phyloP scores from a whole-genome alignment of 35 echinoderm and acorn worm species.

The Hemicentrotus pulcherrimus region DNA sequence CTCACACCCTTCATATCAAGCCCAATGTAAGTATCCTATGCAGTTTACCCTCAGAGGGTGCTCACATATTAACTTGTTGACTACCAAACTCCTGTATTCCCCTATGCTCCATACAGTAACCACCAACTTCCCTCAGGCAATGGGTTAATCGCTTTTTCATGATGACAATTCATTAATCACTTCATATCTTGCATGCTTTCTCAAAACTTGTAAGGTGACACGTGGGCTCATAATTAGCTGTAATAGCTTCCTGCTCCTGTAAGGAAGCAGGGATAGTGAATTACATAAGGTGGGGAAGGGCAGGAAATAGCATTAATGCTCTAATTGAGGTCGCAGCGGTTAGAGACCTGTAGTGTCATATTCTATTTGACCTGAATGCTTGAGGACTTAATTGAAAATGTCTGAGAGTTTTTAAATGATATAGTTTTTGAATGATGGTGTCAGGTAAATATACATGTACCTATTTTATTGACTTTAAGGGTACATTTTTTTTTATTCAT shows the following conservation, averaged over 20 bases:
- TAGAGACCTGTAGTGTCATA: background rate
- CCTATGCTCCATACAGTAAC: no score
- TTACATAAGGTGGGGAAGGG: background rate
- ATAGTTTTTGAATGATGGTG: no score
- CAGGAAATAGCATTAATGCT: slow-evolving; percentile 2
- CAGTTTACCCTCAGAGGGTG: no score
- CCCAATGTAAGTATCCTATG: no score
- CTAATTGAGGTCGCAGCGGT: background rate
- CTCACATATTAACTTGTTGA: no score
- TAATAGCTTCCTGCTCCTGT: background rate
- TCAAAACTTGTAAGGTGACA: background rate
- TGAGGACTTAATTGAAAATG: background rate
- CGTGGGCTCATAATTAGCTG: background rate
- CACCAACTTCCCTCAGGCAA: no score
- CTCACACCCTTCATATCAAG: no score
- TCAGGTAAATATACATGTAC: no score
- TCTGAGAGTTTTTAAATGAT: background rate
- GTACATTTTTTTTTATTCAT: no score
- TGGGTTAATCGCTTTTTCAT: background rate
- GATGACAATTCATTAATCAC: background rate
- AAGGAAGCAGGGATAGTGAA: background rate
- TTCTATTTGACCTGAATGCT: background rate
- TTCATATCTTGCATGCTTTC: background rate
- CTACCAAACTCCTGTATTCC: no score
- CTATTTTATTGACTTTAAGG: no score